Base-by-base conservation (phyloP, 2,888 invertebrate genomes). In the Microplitis deprimator region DNA sequence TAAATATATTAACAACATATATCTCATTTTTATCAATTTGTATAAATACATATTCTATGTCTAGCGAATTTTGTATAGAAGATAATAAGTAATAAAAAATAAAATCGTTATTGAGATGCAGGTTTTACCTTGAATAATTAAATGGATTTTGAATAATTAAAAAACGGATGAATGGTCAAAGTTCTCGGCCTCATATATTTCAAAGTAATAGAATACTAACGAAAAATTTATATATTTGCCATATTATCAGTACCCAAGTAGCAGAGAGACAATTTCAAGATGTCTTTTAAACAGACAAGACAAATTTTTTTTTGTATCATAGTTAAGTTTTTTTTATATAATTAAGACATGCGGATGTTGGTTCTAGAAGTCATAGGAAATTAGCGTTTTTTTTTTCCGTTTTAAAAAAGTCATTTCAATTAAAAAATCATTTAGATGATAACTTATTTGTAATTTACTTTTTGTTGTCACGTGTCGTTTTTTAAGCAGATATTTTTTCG, bases 121-220 rank as follows among this genome's bases (percentile, higher is more conserved):
- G 13, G 10, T 50, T 29, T 70, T 65, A 67, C 76, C 67, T 71
- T 71, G 70, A 65, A 60, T 64, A 60, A 71, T 50, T 65, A 59
- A 5, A 41, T 38, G 8, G 13, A 50, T 41, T 39, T 67, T 29
- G 17, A 59, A 29, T 59, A 59, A 16, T 10, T 75, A n/a, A 40
- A 29, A 70, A 62, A 64, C 69, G 69, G 69, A 68, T 64, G 73
- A 13, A 50, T 50, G 76, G 76, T 76, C 76, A 76, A 76, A 76
- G 76, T 76, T 70, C 76, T 65, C 5, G 60, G 76, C 62, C 61
- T 17, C 7, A 29, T 70, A 70, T 59, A 20, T 5, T 29, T 59
- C 13, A 20, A 29, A 60, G 70, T 29, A 38, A 68, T 20, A 17
- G 10, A 5, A 50, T 50, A 13, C 13, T 50, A 50, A 50, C 50